Evolutionary conservation across 2,888 invertebrate genomes (phyloP), one percentile per base, ranked within the genome.

Genomic region (Melanchra persicariae): DNA sequence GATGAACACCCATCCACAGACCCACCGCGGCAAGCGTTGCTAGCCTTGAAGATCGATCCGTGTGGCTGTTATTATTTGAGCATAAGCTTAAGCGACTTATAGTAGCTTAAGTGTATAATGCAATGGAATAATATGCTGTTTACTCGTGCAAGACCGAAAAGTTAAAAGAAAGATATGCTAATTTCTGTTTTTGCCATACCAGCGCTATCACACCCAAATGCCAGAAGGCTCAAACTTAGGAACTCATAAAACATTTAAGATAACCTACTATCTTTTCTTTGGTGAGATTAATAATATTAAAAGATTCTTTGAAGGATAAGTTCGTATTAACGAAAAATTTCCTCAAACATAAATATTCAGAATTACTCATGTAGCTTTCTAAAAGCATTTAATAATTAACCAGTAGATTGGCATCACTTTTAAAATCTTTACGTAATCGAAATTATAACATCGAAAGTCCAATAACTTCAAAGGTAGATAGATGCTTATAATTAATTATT

Each of bases 301-400:
- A 62, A 43, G 43, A 49, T 65, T 55, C 67, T 68, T 75, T 77
- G 57, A 69, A 76, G 55, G 52, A 40, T 22, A 62, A 55, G 49
- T 68, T 73, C 45, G 62, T 59, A 19, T 74, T 64, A 47, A n/a
- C n/a, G 24, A 59, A 47, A 52, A 68, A 58, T 49, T 68, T 43
- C 26, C 26, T 26, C 51, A 24, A 37, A 9, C 45, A 34, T 30
- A 9, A 26, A 76, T 2, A 55, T 37, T n/a, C 17, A 51, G 17
- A 30, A 70, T 64, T 17, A 57, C 2, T 47, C 22, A 45, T 67
- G n/a, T 34, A 54, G n/a, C 30, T 30, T 30, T 30, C 30, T 6
- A 30, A 30, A 30, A 6, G 30, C 6, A 30, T 30, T 30, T 5
- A 30, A 6, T 30, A n/a, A 30, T 30, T 30, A 5, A 3, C 30